These are phyloP conservation scores for Mechanitis messenoides DNA, from an alignment of 2,888 invertebrate genomes.

Conservation along the genomic window DNA sequence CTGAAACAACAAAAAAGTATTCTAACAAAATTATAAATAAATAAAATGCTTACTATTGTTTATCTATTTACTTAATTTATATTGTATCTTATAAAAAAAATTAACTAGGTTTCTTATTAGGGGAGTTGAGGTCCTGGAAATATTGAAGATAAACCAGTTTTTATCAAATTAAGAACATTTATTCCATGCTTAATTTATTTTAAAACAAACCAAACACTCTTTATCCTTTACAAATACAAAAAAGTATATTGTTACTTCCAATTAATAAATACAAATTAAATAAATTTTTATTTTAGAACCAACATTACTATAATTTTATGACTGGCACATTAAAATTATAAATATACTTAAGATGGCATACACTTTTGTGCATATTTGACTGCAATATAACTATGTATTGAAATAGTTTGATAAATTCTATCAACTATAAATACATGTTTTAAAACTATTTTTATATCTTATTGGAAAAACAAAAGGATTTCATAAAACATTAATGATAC, in stretches of 20 bases:
- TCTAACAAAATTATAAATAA: slow-evolving; percentile 16
- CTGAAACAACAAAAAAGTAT: slow-evolving; percentile 53
- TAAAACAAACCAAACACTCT: slow-evolving; percentile 72
- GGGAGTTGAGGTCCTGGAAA: slow-evolving; percentile 15
- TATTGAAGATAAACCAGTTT: slow-evolving; percentile 39
- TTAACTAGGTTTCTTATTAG: slow-evolving; percentile 11
- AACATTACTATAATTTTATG: too few species aligned
- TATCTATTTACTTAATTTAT: too few species aligned
- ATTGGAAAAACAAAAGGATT: neutral
- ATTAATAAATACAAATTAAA: neutral
- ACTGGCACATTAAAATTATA: too few species aligned
- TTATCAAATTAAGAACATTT: slow-evolving; percentile 69
- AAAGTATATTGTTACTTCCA: slow-evolving; percentile 39
- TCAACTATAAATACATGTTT: neutral
- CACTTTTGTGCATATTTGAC: too few species aligned
- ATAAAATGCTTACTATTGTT: slow-evolving; percentile 17
- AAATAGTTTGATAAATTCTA: neutral
- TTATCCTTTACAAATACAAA: slow-evolving; percentile 58
- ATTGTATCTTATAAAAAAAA: slow-evolving; percentile 17
- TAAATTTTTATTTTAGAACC: too few species aligned
- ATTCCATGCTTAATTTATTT: slow-evolving; percentile 69
- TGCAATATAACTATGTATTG: neutral
- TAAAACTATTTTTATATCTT: slow-evolving; percentile 1
- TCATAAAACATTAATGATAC: neutral
- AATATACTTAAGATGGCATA: slow-evolving; percentile 13